These are phyloP conservation scores for Fabriciana adippe DNA, from an alignment of 2,888 invertebrate genomes.

Conservation along the genomic window DNA sequence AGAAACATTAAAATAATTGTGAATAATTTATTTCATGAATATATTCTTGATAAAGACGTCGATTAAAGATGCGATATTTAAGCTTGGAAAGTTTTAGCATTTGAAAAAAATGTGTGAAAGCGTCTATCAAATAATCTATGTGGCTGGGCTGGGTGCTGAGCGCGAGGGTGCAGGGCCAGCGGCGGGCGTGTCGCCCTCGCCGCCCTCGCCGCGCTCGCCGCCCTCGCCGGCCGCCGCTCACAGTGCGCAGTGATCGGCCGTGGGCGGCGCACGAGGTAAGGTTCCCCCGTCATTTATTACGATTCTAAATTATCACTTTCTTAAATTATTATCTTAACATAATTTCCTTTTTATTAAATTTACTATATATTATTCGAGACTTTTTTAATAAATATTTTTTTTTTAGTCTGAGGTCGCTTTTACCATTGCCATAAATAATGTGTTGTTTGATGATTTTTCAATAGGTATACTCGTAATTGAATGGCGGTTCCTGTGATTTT, in stretches of 20 bases:
- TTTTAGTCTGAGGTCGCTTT: neutral
- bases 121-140: slow-evolving; percentile 38
- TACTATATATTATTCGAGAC: neutral
- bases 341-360: neutral
- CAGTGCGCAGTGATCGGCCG: slow-evolving; percentile 61
- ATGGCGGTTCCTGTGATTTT: neutral
- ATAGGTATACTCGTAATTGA: neutral
- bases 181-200: slow-evolving; percentile 18
- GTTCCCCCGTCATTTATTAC: slow-evolving; percentile 6
- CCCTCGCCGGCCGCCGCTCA: slow-evolving; percentile 36
- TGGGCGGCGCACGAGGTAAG: slow-evolving; percentile 59
- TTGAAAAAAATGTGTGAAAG: neutral
- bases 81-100: no score
- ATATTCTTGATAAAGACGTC: no score
- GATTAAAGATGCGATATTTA: no score
- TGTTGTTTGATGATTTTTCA: neutral
- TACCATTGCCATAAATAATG: neutral
- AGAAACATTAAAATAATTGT: no score
- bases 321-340: neutral
- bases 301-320: neutral
- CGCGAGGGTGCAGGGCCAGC: slow-evolving; percentile 19
- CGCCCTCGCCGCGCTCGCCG: neutral
- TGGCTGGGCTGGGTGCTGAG: slow-evolving; percentile 20
- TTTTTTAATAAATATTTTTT: neutral
- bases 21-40: no score